Evolutionary conservation across 2,797 vertebrate genomes (phyloP), one percentile per base, ranked within the genome.

Genomic region (Cyprinodon diabolis): DNA sequence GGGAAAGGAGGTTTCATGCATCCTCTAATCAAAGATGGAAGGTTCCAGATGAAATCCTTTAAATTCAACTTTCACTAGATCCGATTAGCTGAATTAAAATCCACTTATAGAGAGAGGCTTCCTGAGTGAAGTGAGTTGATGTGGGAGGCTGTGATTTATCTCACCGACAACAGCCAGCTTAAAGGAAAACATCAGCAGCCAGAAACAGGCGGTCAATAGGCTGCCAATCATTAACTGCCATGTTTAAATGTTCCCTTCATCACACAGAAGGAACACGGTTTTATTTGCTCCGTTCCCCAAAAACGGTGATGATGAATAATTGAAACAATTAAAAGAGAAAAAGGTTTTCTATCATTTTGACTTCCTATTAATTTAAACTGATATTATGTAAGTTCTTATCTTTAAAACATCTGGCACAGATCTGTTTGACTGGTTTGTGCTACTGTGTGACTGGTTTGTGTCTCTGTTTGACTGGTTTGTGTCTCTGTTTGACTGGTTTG

Each of bases 131-230:
- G 84, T 80, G 47, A 62, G 51, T 2, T 21, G 14, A 2, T 40
- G 78, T 55, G 48, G 80, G 79, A 81, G 68, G 78, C 30, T 65
- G 37, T 45, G 51, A 30, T 52, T 58, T 77, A 60, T 56, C 13
- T 25, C 17, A 13, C 48, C n/a, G 35, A 14, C 54, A 15, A 4
- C n/a, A 30, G 25, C 14, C 54, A 15, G 30, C 40, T 35, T 13
- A 37, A 58, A 73, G 14, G 7, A 21, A 12, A 40, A n/a, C 30
- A 30, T 23, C 23, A 8, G 2, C 67, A 3, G 23, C 11, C 13
- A 17, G 40, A 19, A 10, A 17, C 14, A 68, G 49, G 47, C 56
- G 54, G 49, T 65, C 35, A 72, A 54, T 30, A 52, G 13, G 23
- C 55, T 23, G 19, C 1, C 13, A 72, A 72, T 65, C n/a, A 65